Conservation (phyloP, 2,888 invertebrate genomes). For the Drosophila mettleri region DNA sequence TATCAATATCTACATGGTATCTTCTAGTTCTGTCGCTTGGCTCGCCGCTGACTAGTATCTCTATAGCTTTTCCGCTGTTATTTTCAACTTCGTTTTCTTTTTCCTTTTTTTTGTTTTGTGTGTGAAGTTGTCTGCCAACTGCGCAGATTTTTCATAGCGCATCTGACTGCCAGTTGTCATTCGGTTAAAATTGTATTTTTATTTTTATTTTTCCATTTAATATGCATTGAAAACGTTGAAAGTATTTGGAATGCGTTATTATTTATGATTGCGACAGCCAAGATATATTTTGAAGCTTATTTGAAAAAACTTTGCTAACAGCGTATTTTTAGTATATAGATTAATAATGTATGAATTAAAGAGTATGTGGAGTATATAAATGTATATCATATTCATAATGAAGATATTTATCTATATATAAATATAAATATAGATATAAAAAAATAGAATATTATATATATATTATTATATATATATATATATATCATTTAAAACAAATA, state of each 20-base stretch:
- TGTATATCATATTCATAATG: not conserved
- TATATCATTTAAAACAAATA: too few species aligned
- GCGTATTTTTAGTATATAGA: not conserved
- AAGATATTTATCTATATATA: not conserved
- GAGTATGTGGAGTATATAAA: not conserved
- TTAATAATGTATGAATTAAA: too few species aligned
- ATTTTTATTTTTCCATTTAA: conserved; percentile 30
- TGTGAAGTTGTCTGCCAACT: conserved; percentile 38
- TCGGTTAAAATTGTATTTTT: conserved; percentile 12
- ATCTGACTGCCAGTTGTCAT: conserved; percentile 33
- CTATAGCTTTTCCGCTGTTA: conserved; percentile 5
- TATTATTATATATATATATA: too few species aligned
- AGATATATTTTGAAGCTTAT: conserved; percentile 3
- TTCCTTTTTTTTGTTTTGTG: conserved; percentile 1
- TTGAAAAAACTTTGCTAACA: not conserved
- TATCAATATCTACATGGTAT: not conserved
- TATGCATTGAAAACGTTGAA: conserved; percentile 52
- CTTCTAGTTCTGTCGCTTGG: not conserved
- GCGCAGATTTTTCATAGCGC: conserved; percentile 40
- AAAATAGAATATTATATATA: too few species aligned
- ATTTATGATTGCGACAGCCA: conserved; percentile 37
- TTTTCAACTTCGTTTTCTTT: conserved; percentile 1
- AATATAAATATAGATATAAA: too few species aligned
- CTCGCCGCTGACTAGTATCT: conserved; percentile 3
- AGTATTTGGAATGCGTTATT: conserved; percentile 37